phyloP scores from a whole-genome alignment of 2,797 vertebrate genomes.

The Kryptopterus vitreolus region DNA sequence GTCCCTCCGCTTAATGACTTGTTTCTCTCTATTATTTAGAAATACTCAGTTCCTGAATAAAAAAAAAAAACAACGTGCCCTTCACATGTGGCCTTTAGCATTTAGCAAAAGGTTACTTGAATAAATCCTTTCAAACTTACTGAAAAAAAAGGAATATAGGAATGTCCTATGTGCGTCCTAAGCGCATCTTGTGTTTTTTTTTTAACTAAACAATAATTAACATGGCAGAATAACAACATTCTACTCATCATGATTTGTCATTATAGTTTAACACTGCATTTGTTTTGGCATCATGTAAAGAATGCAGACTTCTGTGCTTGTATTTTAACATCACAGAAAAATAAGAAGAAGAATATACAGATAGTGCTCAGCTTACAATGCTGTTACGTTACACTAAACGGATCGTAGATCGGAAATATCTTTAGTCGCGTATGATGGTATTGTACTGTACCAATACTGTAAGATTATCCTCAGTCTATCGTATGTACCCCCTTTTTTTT shows the following conservation, averaged over 20 bases:
- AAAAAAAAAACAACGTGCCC: neutral
- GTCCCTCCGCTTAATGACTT: neutral
- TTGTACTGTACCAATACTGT: too few species aligned
- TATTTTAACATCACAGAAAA: neutral
- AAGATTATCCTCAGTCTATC: too few species aligned
- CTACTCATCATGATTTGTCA: neutral
- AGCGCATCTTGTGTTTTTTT: too few species aligned
- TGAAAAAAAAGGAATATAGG: too few species aligned
- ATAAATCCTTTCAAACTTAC: neutral
- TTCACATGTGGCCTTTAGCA: neutral
- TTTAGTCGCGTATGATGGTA: too few species aligned
- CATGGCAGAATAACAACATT: neutral
- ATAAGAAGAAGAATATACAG: too few species aligned
- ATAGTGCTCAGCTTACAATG: too few species aligned
- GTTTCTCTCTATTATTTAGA: conserved; percentile 1
- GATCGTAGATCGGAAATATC: too few species aligned
- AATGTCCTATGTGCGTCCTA: neutral
- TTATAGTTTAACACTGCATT: neutral
- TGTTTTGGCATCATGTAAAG: neutral
- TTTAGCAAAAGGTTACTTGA: conserved; percentile 6
- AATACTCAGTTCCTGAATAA: neutral
- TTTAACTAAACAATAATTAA: neutral
- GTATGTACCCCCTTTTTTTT: too few species aligned
- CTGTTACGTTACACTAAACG: too few species aligned
- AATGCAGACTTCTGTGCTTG: neutral